phyloP scores from a whole-genome alignment of 2,888 invertebrate species.

The Melikaiella ostensackeni region DNA sequence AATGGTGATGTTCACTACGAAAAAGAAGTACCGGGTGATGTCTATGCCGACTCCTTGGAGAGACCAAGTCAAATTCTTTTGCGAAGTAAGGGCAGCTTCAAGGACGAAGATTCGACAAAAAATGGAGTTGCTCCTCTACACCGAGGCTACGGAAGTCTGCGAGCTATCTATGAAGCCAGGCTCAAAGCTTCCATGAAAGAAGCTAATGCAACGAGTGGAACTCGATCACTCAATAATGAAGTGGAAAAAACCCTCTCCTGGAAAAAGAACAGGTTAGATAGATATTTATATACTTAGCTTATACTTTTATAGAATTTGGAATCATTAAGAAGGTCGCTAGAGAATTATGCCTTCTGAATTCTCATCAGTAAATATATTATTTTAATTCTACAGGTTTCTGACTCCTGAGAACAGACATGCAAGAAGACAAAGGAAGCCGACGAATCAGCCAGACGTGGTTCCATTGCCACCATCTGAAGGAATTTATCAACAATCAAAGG shows the following conservation, averaged over 20 bases:
- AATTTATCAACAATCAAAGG: conserved; percentile 48
- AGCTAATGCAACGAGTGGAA: conserved; percentile 14
- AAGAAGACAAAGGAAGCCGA: conserved; percentile 83
- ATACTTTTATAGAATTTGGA: no score
- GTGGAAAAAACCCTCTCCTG: conserved; percentile 59
- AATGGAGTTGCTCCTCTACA: conserved; percentile 74
- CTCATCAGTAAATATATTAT: neutral
- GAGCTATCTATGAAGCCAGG: conserved; percentile 85
- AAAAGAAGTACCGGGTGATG: conserved; percentile 72
- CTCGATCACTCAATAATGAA: conserved; percentile 53
- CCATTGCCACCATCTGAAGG: conserved; percentile 82
- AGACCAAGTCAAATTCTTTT: conserved; percentile 81
- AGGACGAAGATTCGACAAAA: conserved; percentile 77
- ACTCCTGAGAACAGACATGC: conserved; percentile 87
- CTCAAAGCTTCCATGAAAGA: conserved; percentile 62
- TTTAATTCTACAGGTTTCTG: conserved; percentile 68
- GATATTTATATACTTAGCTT: neutral
- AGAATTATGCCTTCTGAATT: no score
- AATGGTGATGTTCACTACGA: conserved; percentile 73
- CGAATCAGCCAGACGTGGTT: conserved; percentile 83
- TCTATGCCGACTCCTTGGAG: conserved; percentile 80
- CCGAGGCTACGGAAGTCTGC: conserved; percentile 83
- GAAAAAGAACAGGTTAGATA: conserved; percentile 59
- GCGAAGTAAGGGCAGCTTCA: conserved; percentile 85
- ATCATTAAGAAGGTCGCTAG: no score